Evolutionary conservation across 64 coral and sea anemone species (phyloP).

Genomic region (Montipora foliosa): DNA sequence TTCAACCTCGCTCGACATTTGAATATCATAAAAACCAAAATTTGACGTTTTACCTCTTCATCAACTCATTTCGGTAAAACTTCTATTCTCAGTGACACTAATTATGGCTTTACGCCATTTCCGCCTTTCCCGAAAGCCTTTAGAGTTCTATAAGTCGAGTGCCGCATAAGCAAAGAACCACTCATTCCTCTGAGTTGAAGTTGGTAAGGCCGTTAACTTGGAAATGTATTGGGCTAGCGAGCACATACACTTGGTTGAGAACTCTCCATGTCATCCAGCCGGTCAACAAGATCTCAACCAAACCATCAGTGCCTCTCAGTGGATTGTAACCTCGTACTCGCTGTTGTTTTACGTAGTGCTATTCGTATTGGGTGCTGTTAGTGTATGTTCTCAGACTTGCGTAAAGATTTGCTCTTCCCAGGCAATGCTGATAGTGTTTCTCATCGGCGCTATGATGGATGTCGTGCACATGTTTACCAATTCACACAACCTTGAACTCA

Average conservation of each 20-base stretch:
- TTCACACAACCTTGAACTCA: constrained; percentile 18
- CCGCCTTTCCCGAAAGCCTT: too few relatives aligned
- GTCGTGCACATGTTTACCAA: constrained; percentile 39
- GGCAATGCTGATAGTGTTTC: constrained; percentile 52
- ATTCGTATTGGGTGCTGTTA: constrained; percentile 26
- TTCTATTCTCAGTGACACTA: neutral
- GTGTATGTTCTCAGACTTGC: constrained; percentile 11
- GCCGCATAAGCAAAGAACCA: too few relatives aligned
- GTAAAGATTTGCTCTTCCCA: constrained; percentile 49
- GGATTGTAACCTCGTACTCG: constrained; percentile 23
- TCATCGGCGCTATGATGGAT: constrained; percentile 46
- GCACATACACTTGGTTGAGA: neutral
- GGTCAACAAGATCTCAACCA: constrained; percentile 29
- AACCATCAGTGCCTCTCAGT: constrained; percentile 17
- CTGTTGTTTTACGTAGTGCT: constrained; percentile 64
- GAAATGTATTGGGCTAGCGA: neutral
- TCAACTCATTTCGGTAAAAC: too few relatives aligned
- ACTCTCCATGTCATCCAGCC: neutral
- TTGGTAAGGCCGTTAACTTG: neutral
- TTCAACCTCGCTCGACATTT: too few relatives aligned
- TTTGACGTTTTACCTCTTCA: too few relatives aligned
- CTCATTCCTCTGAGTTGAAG: neutral
- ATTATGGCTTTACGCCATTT: too few relatives aligned
- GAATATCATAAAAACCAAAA: too few relatives aligned
- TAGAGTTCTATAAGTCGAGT: too few relatives aligned